Conservation (phyloP, 2,797 vertebrate species). For the Enteromius argenteus region DNA sequence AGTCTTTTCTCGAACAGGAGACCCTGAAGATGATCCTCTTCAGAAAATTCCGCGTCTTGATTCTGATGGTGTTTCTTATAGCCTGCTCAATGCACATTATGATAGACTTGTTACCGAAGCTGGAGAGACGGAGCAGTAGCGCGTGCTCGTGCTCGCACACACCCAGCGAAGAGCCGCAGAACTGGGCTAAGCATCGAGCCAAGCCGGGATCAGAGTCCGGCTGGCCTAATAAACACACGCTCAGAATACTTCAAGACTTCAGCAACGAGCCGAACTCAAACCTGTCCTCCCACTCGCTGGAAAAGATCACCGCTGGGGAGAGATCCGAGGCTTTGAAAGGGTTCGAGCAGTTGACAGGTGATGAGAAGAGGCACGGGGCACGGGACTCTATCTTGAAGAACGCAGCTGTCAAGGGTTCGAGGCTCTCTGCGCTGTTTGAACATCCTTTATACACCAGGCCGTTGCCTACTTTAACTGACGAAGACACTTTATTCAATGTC, state of each 20-base stretch:
- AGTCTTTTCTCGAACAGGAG: conserved; percentile 76
- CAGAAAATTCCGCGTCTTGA: conserved; percentile 91
- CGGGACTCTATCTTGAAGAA: conserved; percentile 63
- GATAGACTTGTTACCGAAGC: conserved; percentile 92
- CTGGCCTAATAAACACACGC: conserved; percentile 94
- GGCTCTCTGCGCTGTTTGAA: conserved; percentile 84
- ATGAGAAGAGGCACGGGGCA: conserved; percentile 73
- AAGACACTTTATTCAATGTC: conserved; percentile 93
- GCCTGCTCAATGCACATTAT: conserved; percentile 96
- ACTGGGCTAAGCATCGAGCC: conserved; percentile 79
- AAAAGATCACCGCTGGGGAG: conserved; percentile 77
- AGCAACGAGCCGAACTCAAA: conserved; percentile 93
- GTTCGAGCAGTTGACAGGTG: conserved; percentile 68
- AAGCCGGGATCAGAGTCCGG: conserved; percentile 69
- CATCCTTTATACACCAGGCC: conserved; percentile 86
- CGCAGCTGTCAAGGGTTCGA: conserved; percentile 71
- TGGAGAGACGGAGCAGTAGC: conserved; percentile 82
- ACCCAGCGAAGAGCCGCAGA: conserved; percentile 80
- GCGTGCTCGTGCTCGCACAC: conserved; percentile 89
- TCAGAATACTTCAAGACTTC: conserved; percentile 94
- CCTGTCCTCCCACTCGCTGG: conserved; percentile 86
- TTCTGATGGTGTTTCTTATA: conserved; percentile 90
- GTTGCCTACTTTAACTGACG: conserved; percentile 82
- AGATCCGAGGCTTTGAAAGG: conserved; percentile 67
- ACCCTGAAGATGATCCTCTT: conserved; percentile 92